Conservation (phyloP, 2,888 invertebrate species). For the Tridacna gigas region DNA sequence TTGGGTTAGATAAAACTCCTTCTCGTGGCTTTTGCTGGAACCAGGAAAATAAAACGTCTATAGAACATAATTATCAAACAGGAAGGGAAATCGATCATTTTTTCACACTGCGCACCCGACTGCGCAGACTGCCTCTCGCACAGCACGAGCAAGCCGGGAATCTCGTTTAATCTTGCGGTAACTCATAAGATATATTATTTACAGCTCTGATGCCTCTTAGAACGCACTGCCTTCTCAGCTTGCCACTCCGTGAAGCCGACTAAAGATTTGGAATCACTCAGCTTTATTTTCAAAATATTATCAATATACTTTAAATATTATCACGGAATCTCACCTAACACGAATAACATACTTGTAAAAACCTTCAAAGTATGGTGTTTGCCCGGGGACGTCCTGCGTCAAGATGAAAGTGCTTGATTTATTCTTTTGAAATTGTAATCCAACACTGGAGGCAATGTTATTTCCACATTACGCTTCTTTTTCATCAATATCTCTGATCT, state of each 20-base stretch:
- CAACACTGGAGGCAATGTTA: constrained; percentile 11
- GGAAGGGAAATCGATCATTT: constrained; percentile 25
- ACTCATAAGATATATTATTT: constrained; percentile 66
- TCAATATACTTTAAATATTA: constrained; percentile 39
- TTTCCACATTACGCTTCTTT: too few species aligned
- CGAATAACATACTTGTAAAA: constrained; percentile 16
- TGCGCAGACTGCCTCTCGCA: constrained; percentile 58
- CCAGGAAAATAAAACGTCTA: not conserved
- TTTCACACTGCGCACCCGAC: constrained; percentile 42
- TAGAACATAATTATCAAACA: constrained; percentile 14
- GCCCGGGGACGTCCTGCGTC: not conserved
- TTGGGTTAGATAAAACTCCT: too few species aligned
- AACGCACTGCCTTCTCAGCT: constrained; percentile 52
- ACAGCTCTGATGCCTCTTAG: constrained; percentile 53
- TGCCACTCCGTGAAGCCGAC: constrained; percentile 47
- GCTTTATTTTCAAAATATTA: constrained; percentile 62
- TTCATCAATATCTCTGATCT: too few species aligned
- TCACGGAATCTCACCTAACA: constrained; percentile 29
- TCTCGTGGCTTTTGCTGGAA: too few species aligned
- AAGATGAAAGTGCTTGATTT: constrained; percentile 20
- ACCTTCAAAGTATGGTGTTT: constrained; percentile 8
- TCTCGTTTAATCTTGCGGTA: constrained; percentile 66
- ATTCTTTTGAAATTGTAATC: constrained; percentile 26
- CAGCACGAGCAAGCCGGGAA: constrained; percentile 64
- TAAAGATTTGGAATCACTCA: constrained; percentile 57